Evolutionary conservation across 2,888 invertebrate species (phyloP), one percentile per base, ranked within the genome.

Genomic region (Eueremaeus valkanovi): DNA sequence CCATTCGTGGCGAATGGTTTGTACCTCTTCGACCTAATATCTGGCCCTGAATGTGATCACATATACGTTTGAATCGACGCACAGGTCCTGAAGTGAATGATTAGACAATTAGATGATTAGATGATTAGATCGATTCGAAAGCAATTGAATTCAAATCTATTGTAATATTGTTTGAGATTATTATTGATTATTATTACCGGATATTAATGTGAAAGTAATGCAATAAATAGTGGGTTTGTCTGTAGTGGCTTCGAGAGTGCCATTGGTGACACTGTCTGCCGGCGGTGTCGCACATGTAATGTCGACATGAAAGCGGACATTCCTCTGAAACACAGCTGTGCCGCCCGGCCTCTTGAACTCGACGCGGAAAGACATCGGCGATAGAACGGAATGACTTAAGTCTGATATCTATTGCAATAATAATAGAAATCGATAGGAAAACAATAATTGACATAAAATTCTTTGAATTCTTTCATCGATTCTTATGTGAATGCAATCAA

Each of bases 361-460:
- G 76, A 98, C 97, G 74, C 95, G 89, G 86, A 99, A 99, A 49
- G 96, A 95, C 88, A 95, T 95, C 72, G 98, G 96, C 78, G 95
- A 95, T 40, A 95, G 89, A n/a, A 99, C 98, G 82, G 94, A 97
- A 86, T 99, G 99, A 68, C 93, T 94, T 81, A 96, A 84, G 84
- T 96, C 95, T 21, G 95, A 92, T 88, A 96, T 95, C 95, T 95
- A 85, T 5, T 85, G 76, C 31, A 58, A 74, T 29, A 77, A 55
- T 74, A 72, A n/a, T n/a, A n/a, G n/a, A n/a, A n/a, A n/a, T n/a
- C n/a, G n/a, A n/a, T n/a, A n/a, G n/a, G n/a, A n/a, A n/a, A n/a
- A n/a, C n/a, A n/a, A n/a, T n/a, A n/a, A n/a, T n/a, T n/a, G n/a
- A n/a, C 45, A 27, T 70, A 45, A 55, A 45, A 68, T 70, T 6